These are phyloP conservation scores for Ellobium chinense DNA, from an alignment of 2,888 invertebrate species.

Conservation along the genomic window DNA sequence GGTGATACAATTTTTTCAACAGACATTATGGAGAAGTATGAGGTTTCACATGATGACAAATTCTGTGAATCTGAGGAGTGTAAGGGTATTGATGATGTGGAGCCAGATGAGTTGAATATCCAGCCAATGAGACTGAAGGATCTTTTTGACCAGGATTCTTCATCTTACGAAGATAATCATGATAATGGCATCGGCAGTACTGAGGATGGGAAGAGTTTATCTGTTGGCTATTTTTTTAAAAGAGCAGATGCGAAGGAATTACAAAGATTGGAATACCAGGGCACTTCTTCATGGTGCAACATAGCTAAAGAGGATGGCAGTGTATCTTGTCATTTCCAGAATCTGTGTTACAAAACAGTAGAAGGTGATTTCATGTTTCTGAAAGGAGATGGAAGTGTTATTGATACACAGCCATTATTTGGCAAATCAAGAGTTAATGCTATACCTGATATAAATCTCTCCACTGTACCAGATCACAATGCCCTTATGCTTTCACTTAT, in stretches of 20 bases:
- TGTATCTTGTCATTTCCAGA: constrained; percentile 76
- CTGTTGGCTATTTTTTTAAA: neutral
- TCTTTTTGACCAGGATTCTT: neutral
- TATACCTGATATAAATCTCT: constrained; percentile 73
- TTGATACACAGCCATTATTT: constrained; percentile 66
- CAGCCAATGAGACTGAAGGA: neutral
- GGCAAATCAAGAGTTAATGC: constrained; percentile 52
- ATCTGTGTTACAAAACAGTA: constrained; percentile 78
- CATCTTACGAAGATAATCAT: neutral
- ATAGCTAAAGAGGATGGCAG: neutral
- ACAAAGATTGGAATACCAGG: neutral
- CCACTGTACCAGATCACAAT: constrained; percentile 79
- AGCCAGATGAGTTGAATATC: neutral
- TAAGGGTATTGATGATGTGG: neutral
- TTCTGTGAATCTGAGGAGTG: neutral
- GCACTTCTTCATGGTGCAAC: constrained; percentile 27
- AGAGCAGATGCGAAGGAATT: neutral
- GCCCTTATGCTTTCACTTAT: constrained; percentile 71
- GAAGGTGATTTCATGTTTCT: constrained; percentile 78
- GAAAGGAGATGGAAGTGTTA: constrained; percentile 67
- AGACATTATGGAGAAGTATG: neutral
- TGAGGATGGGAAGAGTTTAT: neutral
- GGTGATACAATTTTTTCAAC: neutral
- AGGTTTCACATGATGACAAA: neutral
- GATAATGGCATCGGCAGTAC: neutral